Conservation (phyloP, 2,888 invertebrate species). For the Stramonita haemastoma region DNA sequence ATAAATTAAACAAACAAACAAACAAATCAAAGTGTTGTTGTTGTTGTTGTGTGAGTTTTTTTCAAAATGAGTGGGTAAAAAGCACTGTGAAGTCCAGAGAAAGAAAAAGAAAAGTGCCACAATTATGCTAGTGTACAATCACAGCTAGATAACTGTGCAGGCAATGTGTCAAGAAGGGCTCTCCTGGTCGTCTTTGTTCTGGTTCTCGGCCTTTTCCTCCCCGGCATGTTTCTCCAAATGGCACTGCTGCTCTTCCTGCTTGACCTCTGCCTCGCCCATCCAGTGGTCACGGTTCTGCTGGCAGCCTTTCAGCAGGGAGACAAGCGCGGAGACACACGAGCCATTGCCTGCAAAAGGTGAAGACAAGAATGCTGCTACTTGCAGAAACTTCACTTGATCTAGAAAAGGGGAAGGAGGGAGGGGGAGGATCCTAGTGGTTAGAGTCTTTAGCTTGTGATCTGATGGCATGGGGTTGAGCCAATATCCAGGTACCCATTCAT, state of each 20-base stretch:
- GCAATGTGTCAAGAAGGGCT: constrained; percentile 35
- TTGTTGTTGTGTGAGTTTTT: no score
- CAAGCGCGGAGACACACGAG: constrained; percentile 78
- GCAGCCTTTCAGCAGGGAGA: constrained; percentile 72
- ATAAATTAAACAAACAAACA: neutral
- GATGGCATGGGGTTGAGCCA: no score
- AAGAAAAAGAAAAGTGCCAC: neutral
- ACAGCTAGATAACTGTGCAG: neutral
- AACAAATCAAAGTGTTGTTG: no score
- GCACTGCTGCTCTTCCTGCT: constrained; percentile 44
- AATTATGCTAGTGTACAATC: neutral
- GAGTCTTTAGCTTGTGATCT: no score
- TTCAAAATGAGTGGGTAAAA: neutral
- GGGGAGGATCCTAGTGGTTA: no score
- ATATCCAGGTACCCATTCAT: no score
- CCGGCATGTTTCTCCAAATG: constrained; percentile 37
- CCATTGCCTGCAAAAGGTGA: constrained; percentile 67
- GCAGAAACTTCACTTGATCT: no score
- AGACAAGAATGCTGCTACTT: no score
- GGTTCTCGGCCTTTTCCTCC: constrained; percentile 48
- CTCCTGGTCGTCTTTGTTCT: constrained; percentile 45
- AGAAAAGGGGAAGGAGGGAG: no score
- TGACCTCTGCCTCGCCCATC: constrained; percentile 61
- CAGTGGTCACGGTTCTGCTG: constrained; percentile 71
- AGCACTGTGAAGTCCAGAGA: neutral